Evolutionary conservation across 1,140 invertebrate species (phyloP).

Genomic region (Holcopasites calliopsidis): DNA sequence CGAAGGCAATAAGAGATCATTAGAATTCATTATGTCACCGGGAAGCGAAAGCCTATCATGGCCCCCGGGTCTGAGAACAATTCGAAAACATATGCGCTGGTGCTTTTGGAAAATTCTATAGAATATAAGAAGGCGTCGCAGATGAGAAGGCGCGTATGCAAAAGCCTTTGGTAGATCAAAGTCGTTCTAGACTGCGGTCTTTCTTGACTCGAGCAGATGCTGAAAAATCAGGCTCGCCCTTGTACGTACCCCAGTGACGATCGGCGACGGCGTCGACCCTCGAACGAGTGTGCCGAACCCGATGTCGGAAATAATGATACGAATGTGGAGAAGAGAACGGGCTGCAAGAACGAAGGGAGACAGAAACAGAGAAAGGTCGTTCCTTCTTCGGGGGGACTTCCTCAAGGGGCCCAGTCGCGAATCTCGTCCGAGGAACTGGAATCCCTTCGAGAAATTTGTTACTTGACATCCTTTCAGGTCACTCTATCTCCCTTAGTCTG

Average conservation of each 20-base stretch:
- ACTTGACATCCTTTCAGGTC: slow-evolving; percentile 50
- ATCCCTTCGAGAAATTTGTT: slow-evolving; percentile 57
- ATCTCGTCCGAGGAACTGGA: slow-evolving; percentile 50
- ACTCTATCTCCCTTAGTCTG: not conserved
- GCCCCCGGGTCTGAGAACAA: slow-evolving; percentile 28
- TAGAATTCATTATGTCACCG: slow-evolving; percentile 32
- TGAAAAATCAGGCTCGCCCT: slow-evolving; percentile 71
- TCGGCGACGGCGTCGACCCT: slow-evolving; percentile 66
- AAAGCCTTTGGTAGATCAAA: slow-evolving; percentile 41
- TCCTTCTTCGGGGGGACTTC: slow-evolving; percentile 40
- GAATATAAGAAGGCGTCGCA: slow-evolving; percentile 34
- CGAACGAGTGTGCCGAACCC: slow-evolving; percentile 58
- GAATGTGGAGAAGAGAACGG: slow-evolving; percentile 51
- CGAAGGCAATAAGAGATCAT: slow-evolving; percentile 1
- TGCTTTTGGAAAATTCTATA: slow-evolving; percentile 35
- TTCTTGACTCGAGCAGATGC: slow-evolving; percentile 69
- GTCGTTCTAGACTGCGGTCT: slow-evolving; percentile 40
- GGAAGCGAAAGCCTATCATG: slow-evolving; percentile 32
- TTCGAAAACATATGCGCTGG: slow-evolving; percentile 41
- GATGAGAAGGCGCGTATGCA: slow-evolving; percentile 32
- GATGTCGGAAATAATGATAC: slow-evolving; percentile 67
- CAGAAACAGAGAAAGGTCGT: slow-evolving; percentile 34
- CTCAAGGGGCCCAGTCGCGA: slow-evolving; percentile 52
- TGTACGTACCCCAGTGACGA: slow-evolving; percentile 56
- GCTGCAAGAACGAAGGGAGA: slow-evolving; percentile 24